A percentile compares a stretch with the other conserved stretches of the same genome.
Conservation (phyloP, 2,113 vertebrate genomes). For the Corythornis madagascariensis region DNA sequence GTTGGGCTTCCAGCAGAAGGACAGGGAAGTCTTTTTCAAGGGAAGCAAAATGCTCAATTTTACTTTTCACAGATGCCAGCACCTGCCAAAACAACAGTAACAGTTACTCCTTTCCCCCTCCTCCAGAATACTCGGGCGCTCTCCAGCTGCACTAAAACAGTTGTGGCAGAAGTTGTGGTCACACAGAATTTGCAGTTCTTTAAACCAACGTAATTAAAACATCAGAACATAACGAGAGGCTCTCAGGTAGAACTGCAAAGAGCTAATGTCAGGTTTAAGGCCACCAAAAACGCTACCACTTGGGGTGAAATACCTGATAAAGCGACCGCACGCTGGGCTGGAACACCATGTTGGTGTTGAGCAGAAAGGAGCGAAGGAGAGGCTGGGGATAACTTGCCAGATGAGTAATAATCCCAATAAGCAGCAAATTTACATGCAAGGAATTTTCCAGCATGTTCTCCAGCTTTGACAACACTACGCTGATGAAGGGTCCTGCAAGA, state of each 20-base stretch:
- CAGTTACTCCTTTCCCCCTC: background rate
- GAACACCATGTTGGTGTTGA: slow-evolving; percentile 97
- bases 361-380: slow-evolving; percentile 93
- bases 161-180: background rate
- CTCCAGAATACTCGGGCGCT: background rate
- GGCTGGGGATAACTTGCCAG: slow-evolving; percentile 94
- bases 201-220: background rate
- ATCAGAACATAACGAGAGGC: background rate
- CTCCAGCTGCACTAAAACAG: background rate
- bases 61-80: slow-evolving; percentile 92
- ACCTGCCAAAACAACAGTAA: slow-evolving; percentile 80
- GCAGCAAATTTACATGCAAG: slow-evolving; percentile 90
- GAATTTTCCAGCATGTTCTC: slow-evolving; percentile 97
- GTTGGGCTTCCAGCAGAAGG: slow-evolving; percentile 88
- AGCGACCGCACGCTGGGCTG: slow-evolving; percentile 94
- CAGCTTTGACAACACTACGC: slow-evolving; percentile 93
- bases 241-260: background rate
- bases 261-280: background rate
- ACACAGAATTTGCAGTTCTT: background rate
- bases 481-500: slow-evolving; percentile 90
- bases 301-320: slow-evolving; percentile 87
- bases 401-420: slow-evolving; percentile 94
- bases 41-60: slow-evolving; percentile 88
- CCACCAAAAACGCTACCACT: background rate
- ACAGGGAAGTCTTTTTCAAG: slow-evolving; percentile 85